A percentile compares a stretch with the other conserved stretches of the same genome.
Evolutionary conservation across 2,113 vertebrate genomes (phyloP).

Genomic region (Hippocampus mohnikei): DNA sequence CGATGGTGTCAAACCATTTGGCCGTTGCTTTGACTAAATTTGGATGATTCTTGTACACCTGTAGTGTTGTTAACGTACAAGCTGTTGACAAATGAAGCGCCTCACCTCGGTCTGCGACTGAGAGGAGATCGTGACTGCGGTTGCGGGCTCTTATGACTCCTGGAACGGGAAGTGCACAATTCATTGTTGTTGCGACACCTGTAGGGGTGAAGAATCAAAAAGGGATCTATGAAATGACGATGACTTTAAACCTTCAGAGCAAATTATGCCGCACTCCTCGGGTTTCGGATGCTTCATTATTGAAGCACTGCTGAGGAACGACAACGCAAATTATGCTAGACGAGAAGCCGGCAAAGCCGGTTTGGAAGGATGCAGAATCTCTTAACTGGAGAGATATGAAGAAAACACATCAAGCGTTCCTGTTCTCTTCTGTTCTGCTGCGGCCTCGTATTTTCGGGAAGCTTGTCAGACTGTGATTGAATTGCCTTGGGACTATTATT

Average conservation of each 20-base stretch:
- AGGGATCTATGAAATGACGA: constrained; percentile 8
- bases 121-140: constrained; percentile 80
- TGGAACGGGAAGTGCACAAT: constrained; percentile 81
- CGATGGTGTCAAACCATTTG: background rate
- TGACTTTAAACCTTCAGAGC: background rate
- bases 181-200: constrained; percentile 87
- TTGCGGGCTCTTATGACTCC: constrained; percentile 79
- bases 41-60: background rate
- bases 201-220: constrained; percentile 32
- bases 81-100: background rate
- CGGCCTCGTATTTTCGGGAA: constrained; percentile 30
- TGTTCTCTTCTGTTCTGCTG: constrained; percentile 24
- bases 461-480: constrained; percentile 40
- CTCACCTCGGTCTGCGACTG: constrained; percentile 87
- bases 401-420: constrained; percentile 36
- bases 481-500: constrained; percentile 39
- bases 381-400: constrained; percentile 22
- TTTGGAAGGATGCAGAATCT: constrained; percentile 39
- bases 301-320: constrained; percentile 57
- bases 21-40: background rate
- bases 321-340: constrained; percentile 58
- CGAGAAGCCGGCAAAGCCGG: constrained; percentile 41
- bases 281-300: constrained; percentile 63
- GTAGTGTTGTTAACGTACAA: background rate
- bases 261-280: constrained; percentile 31